These are phyloP conservation scores for Microplitis demolitor DNA, from an alignment of 1,140 invertebrate genomes.

Conservation along the genomic window DNA sequence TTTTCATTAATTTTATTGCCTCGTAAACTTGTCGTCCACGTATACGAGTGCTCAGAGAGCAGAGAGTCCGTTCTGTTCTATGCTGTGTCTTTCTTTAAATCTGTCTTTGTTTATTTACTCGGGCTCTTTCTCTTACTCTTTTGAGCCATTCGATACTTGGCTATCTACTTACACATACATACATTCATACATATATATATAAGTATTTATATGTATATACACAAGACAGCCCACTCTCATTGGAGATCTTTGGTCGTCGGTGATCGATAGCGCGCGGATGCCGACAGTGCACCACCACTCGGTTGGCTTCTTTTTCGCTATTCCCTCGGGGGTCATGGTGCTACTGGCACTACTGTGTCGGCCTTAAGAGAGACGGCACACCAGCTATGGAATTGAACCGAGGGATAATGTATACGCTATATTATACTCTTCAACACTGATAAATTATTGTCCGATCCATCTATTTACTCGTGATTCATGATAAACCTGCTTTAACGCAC, in stretches of 20 bases:
- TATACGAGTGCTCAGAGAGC: conserved; percentile 29
- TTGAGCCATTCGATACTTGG: too few relatives aligned
- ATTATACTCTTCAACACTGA: not conserved
- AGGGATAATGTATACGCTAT: not conserved
- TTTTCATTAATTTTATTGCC: conserved; percentile 48
- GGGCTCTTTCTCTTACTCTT: too few relatives aligned
- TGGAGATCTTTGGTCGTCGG: conserved; percentile 9
- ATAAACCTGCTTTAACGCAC: conserved; percentile 18
- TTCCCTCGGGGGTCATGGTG: conserved; percentile 5
- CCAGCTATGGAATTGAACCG: conserved; percentile 9
- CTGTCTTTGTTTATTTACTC: too few relatives aligned
- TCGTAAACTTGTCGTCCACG: conserved; percentile 32
- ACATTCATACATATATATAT: not conserved
- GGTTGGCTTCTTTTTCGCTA: conserved; percentile 14
- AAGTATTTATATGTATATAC: not conserved
- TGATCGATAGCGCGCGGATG: conserved; percentile 18
- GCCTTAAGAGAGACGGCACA: not conserved
- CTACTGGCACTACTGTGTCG: not conserved
- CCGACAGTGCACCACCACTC: conserved; percentile 14
- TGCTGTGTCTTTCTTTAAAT: not conserved
- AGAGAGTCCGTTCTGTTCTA: not conserved
- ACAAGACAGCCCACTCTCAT: not conserved
- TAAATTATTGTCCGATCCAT: conserved; percentile 18
- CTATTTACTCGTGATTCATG: conserved; percentile 3
- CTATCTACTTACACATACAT: too few relatives aligned